Evolutionary conservation across 2,113 vertebrate genomes (phyloP).

Genomic region (Paradoxurus hermaphroditus): DNA sequence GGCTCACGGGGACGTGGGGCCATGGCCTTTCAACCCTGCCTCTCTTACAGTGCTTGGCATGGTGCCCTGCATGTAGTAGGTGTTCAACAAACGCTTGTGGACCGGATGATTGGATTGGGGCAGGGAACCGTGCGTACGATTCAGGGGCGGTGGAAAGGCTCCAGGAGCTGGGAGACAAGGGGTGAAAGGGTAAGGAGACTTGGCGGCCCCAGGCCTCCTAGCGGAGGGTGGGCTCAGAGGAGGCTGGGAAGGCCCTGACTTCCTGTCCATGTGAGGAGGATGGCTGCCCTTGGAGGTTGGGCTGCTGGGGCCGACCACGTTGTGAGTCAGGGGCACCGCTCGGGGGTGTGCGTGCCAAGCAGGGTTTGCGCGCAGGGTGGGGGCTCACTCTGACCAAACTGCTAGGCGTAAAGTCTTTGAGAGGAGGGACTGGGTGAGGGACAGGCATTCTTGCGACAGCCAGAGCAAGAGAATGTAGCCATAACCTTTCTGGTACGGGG

Average conservation of each 20-base stretch:
- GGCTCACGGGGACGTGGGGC: neutral
- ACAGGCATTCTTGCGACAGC: neutral
- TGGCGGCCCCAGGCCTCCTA: neutral
- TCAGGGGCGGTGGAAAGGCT: neutral
- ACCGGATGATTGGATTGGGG: neutral
- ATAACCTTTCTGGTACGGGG: neutral
- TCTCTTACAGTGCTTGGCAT: neutral
- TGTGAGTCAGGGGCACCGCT: neutral
- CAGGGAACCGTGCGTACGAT: rapidly evolving
- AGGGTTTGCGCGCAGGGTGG: neutral
- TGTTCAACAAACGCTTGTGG: neutral
- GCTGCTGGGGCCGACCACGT: neutral
- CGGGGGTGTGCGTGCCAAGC: neutral
- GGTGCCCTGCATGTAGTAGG: neutral
- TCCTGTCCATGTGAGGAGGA: neutral
- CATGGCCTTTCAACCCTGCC: neutral
- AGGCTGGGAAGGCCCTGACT: neutral
- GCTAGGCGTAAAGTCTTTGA: neutral
- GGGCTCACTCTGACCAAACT: neutral
- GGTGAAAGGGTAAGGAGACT: neutral
- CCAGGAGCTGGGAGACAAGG: neutral
- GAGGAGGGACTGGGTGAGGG: neutral
- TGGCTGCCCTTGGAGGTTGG: neutral
- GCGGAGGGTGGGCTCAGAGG: neutral
- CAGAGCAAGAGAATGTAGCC: neutral